Evolutionary conservation across 2,888 invertebrate genomes (phyloP), one percentile per base, ranked within the genome.

Genomic region (Heliconius ethilla): DNA sequence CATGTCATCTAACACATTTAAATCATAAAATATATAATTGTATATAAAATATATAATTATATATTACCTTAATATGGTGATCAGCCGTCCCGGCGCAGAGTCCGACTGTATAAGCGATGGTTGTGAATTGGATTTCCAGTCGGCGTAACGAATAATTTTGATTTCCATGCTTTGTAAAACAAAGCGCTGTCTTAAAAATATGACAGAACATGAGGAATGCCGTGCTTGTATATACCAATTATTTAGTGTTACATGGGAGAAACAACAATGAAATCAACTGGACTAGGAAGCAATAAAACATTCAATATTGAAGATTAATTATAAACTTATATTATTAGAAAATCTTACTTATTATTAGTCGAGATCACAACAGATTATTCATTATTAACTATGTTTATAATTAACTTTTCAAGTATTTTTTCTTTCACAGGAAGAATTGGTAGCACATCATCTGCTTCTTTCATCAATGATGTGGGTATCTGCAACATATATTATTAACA

Each of bases 371-470:
- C 67, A 72, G 18, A 45, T 40, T 70, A 70, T 76, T 29, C 67
- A 27, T 75, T 77, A 62, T 18, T 75, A 45, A 66, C 66, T 66
- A 62, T 75, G 79, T 86, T 86, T 27, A 94, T 83, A 81, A 89
- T 84, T 80, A 94, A 85, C 86, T 93, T 94, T n/a, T 94, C 89
- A 25, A 86, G 88, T n/a, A 77, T 81, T 86, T 90, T 91, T 79
- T 90, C 86, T 84, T 88, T 93, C 3, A 92, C 81, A 67, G 92
- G 89, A 62, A 94, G 84, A 69, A 89, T 83, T 70, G 93, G 92
- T 82, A 94, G 89, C 18, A 94, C 90, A 75, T 94, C 94, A 82
- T 94, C 94, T 1, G 93, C 92, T 77, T 94, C 94, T 83, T 93
- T 94, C 94, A 94, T 94, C 82, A 89, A 90, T 22, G 85, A 82